These are phyloP conservation scores for Colletes collaris DNA, from an alignment of 2,888 invertebrate genomes.

Conservation along the genomic window DNA sequence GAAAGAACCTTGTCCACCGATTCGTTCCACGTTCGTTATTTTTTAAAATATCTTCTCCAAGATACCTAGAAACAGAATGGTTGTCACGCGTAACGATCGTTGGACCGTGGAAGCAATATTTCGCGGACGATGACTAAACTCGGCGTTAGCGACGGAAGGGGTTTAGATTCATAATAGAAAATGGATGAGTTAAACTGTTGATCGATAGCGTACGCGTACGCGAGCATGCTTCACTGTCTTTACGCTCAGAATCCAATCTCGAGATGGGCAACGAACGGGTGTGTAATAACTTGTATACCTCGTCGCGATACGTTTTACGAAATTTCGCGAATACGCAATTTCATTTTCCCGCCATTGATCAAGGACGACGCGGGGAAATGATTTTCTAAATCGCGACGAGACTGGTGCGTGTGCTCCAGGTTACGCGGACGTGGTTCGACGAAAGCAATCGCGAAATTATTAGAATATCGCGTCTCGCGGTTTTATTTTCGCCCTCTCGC, in stretches of 20 bases:
- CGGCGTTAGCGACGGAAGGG: too few relatives aligned
- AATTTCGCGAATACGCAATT: slow-evolving; percentile 45
- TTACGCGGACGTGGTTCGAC: neutral
- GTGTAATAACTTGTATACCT: neutral
- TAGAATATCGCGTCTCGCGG: slow-evolving; percentile 31
- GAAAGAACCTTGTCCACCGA: too few relatives aligned
- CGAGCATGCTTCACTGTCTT: neutral
- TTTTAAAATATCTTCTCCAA: too few relatives aligned
- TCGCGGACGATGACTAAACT: too few relatives aligned
- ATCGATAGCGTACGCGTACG: slow-evolving; percentile 1
- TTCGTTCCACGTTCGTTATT: too few relatives aligned
- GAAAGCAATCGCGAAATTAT: slow-evolving; percentile 34
- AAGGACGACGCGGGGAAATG: slow-evolving; percentile 24
- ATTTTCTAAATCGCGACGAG: slow-evolving; percentile 17
- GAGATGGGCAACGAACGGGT: neutral
- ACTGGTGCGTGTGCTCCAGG: neutral
- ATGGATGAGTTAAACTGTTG: neutral
- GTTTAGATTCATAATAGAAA: too few relatives aligned
- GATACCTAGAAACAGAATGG: too few relatives aligned
- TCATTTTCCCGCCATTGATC: slow-evolving; percentile 21
- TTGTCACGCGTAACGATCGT: too few relatives aligned
- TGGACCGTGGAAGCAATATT: too few relatives aligned
- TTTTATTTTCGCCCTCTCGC: neutral
- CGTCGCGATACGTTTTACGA: slow-evolving; percentile 20
- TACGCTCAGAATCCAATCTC: neutral